phyloP scores from a whole-genome alignment of 2,888 invertebrate species.

The Spialia ferax region DNA sequence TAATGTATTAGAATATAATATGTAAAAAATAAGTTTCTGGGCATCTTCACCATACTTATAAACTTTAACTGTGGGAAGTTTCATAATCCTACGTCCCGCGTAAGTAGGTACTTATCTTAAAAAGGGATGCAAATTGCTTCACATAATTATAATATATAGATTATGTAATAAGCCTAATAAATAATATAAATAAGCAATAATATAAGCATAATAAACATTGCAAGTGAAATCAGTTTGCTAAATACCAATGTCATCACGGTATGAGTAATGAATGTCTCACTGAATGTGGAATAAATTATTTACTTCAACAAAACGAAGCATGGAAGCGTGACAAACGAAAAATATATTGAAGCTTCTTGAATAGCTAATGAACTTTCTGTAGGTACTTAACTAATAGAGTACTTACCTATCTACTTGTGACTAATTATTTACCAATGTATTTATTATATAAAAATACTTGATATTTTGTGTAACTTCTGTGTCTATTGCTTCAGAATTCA shows the following conservation, averaged over 20 bases:
- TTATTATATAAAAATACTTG: neutral
- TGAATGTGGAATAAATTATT: constrained; percentile 14
- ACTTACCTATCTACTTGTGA: neutral
- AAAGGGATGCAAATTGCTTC: too few relatives aligned
- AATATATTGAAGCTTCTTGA: constrained; percentile 21
- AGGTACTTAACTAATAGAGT: too few relatives aligned
- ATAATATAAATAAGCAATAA: too few relatives aligned
- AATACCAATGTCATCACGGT: constrained; percentile 20
- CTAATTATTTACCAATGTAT: neutral
- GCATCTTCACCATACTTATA: too few relatives aligned
- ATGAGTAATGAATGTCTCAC: constrained; percentile 21
- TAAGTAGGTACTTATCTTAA: too few relatives aligned
- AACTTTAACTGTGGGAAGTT: too few relatives aligned
- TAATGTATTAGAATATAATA: too few relatives aligned
- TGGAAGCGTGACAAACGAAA: constrained; percentile 27
- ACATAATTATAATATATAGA: too few relatives aligned
- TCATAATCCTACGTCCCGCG: too few relatives aligned
- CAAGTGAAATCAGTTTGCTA: constrained; percentile 10
- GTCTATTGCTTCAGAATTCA: neutral
- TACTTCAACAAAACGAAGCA: constrained; percentile 19
- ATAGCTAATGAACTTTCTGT: constrained; percentile 21
- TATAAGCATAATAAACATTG: too few relatives aligned
- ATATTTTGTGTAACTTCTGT: neutral
- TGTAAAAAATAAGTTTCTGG: too few relatives aligned
- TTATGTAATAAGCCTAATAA: neutral